A percentile compares a stretch with the other conserved stretches of the same genome.
Evolutionary conservation across 1,140 invertebrate genomes (phyloP).

Genomic region (Xylocopa sonorina): DNA sequence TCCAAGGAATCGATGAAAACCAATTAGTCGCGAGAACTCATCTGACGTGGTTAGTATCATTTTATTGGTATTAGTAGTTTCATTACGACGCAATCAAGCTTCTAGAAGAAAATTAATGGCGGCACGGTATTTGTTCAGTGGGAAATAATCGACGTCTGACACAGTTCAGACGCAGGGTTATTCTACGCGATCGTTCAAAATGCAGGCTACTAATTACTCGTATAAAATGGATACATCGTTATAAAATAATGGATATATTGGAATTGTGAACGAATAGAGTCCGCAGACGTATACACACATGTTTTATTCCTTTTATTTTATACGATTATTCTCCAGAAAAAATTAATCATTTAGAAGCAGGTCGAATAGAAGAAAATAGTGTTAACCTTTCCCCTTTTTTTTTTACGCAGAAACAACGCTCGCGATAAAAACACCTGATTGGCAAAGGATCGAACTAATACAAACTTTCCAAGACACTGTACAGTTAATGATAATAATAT

Average conservation of each 20-base stretch:
- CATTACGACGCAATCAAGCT: background rate
- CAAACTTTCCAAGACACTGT: slow-evolving; percentile 21
- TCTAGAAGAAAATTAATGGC: background rate
- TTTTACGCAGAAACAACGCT: slow-evolving; percentile 3
- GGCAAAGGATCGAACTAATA: slow-evolving; percentile 25
- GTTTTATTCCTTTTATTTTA: no score
- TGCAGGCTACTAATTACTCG: slow-evolving; percentile 1
- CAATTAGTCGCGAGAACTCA: background rate
- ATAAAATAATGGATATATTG: slow-evolving; percentile 24
- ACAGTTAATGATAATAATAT: slow-evolving; percentile 27
- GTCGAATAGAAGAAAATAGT: background rate
- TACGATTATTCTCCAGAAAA: background rate
- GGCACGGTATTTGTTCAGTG: background rate
- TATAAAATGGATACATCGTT: slow-evolving; percentile 32
- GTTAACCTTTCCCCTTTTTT: no score
- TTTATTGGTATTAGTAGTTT: background rate
- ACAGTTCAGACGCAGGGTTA: slow-evolving; percentile 5
- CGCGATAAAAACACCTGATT: slow-evolving; percentile 17
- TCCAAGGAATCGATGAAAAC: background rate
- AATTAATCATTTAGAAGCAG: background rate
- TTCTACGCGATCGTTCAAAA: slow-evolving; percentile 5
- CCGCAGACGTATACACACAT: background rate
- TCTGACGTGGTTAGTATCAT: slow-evolving; percentile 23
- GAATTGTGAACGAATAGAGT: slow-evolving; percentile 12
- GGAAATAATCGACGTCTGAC: background rate